Conservation (phyloP, 1,140 invertebrate species). For the Pachyrhynchus sulphureomaculatus region DNA sequence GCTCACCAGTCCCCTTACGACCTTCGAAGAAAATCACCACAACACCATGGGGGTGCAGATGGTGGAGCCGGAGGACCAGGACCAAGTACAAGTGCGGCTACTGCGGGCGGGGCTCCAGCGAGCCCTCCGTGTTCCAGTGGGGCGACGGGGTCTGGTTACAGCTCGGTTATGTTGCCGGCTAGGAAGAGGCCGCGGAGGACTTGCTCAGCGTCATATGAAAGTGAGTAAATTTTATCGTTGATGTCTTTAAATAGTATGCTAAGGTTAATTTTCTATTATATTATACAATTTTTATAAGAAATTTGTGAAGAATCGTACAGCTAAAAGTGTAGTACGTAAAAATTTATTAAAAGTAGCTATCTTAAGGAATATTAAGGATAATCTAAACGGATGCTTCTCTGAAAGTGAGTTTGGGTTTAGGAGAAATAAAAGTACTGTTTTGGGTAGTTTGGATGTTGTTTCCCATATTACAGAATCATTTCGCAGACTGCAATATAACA, state of each 20-base stretch:
- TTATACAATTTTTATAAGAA: too few relatives aligned
- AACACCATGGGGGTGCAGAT: conserved; percentile 57
- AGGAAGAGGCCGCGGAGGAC: conserved; percentile 75
- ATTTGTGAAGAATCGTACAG: too few relatives aligned
- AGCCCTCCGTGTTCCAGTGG: conserved; percentile 50
- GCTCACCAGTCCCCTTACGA: conserved; percentile 83
- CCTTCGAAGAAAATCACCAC: conserved; percentile 77
- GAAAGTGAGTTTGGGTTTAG: too few relatives aligned
- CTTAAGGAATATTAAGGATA: too few relatives aligned
- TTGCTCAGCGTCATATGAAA: conserved; percentile 62
- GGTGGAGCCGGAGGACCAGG: conserved; percentile 31
- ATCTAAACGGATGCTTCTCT: too few relatives aligned
- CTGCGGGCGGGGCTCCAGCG: conserved; percentile 47
- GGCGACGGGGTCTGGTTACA: conserved; percentile 45
- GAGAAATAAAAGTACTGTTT: too few relatives aligned
- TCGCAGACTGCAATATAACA: too few relatives aligned
- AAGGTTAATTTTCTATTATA: not conserved
- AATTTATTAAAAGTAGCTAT: too few relatives aligned
- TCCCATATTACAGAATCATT: too few relatives aligned
- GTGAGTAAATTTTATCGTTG: conserved; percentile 55
- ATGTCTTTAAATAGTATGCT: not conserved
- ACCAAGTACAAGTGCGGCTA: conserved; percentile 46
- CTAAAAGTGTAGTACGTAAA: too few relatives aligned
- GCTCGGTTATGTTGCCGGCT: conserved; percentile 65
- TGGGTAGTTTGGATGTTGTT: too few relatives aligned